These are phyloP conservation scores for Fringilla coelebs DNA, from an alignment of 2,797 vertebrate species.

Conservation along the genomic window DNA sequence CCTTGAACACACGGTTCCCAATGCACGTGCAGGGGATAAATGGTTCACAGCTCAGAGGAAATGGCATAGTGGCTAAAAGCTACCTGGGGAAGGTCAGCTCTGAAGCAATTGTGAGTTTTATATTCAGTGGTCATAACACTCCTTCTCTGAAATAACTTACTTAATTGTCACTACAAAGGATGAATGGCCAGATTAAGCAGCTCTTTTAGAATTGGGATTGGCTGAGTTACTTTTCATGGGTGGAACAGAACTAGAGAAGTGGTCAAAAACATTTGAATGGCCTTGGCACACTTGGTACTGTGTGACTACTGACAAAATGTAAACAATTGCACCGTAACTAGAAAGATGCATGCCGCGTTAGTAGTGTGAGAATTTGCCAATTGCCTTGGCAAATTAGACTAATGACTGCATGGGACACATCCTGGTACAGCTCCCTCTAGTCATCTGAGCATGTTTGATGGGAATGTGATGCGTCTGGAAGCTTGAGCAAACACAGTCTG, in stretches of 20 bases:
- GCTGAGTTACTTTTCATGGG: background rate
- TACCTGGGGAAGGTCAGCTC: background rate
- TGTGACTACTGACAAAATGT: background rate
- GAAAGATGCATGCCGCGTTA: background rate
- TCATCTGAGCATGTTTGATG: background rate
- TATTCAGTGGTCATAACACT: background rate
- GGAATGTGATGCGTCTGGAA: background rate
- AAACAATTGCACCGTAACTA: background rate
- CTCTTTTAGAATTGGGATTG: background rate
- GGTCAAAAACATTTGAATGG: background rate
- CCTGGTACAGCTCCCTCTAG: background rate
- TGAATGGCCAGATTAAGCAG: background rate
- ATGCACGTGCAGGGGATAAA: background rate
- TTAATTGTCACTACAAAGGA: background rate
- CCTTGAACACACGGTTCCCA: background rate
- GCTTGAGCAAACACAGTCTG: background rate
- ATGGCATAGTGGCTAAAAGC: background rate
- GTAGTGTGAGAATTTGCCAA: slow-evolving; percentile 4
- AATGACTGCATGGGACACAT: background rate
- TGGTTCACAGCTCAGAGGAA: background rate
- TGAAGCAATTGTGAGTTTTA: background rate
- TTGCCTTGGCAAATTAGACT: background rate
- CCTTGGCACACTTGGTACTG: background rate
- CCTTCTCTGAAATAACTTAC: background rate
- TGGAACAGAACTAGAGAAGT: background rate